Conservation (phyloP, 2,113 vertebrate species). For the Chionis minor region DNA sequence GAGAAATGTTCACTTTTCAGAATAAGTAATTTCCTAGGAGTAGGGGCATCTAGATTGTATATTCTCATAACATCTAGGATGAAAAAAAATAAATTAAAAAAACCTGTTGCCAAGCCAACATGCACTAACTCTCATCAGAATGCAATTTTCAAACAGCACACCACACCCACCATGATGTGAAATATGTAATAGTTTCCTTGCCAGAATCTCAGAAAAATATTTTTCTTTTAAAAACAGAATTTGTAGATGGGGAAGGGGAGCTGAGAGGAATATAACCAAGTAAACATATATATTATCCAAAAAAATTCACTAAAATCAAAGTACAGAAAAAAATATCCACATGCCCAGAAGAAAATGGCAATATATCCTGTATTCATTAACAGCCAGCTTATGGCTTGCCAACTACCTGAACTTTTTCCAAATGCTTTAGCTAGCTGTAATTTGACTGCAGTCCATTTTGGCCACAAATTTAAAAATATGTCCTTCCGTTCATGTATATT, state of each 20-base stretch:
- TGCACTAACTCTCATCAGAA: neutral
- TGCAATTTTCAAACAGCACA: neutral
- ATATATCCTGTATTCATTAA: neutral
- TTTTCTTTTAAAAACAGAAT: neutral
- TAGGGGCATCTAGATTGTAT: neutral
- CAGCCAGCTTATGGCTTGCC: neutral
- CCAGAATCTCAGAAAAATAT: neutral
- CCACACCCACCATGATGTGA: neutral
- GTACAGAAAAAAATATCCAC: neutral
- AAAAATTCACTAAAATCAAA: neutral
- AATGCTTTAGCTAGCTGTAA: conserved; percentile 26
- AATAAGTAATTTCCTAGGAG: neutral
- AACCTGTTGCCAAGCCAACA: neutral
- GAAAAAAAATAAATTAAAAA: neutral
- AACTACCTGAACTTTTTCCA: conserved; percentile 49
- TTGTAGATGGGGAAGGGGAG: neutral
- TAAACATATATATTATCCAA: neutral
- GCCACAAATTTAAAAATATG: conserved; percentile 13
- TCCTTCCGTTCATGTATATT: conserved; percentile 22
- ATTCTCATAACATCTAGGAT: neutral
- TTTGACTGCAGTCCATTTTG: conserved; percentile 59
- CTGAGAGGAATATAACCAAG: neutral
- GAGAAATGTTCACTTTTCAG: neutral
- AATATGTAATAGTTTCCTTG: neutral
- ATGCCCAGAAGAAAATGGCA: neutral